A percentile compares a stretch with the other conserved stretches of the same genome.
Evolutionary conservation across 2,113 vertebrate species (phyloP).

Genomic region (Carassius auratus): DNA sequence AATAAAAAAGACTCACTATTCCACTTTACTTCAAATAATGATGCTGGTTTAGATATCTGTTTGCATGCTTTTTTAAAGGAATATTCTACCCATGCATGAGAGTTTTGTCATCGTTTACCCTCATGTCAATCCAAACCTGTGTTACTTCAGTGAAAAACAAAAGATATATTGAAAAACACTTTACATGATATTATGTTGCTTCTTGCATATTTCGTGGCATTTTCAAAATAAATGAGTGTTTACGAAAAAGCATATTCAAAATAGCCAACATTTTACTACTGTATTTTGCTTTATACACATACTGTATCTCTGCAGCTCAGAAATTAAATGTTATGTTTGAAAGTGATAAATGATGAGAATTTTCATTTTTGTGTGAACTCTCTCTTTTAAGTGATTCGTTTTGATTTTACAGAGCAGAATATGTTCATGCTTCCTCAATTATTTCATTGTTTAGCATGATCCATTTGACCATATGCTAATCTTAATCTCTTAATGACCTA

Average conservation of each 20-base stretch:
- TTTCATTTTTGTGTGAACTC: background rate
- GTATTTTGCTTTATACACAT: background rate
- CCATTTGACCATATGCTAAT: constrained; percentile 47
- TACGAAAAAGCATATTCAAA: background rate
- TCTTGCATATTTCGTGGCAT: background rate
- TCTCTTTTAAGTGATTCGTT: background rate
- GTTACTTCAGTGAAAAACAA: background rate
- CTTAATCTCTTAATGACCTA: constrained; percentile 48
- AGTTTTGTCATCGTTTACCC: background rate
- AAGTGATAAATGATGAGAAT: background rate
- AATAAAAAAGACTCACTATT: background rate
- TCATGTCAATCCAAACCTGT: background rate
- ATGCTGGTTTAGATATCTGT: background rate
- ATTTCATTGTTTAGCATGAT: constrained; percentile 42
- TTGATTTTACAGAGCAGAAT: background rate
- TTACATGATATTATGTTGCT: background rate
- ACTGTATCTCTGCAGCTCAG: background rate
- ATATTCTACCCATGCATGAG: too few species aligned
- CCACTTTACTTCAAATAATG: background rate
- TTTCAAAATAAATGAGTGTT: background rate
- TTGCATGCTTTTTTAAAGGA: background rate
- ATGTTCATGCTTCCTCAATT: constrained; percentile 24
- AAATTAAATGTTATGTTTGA: background rate
- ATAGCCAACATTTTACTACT: background rate
- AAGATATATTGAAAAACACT: background rate